A percentile compares a stretch with the other conserved stretches of the same genome.
Evolutionary conservation across 92 coral and sea anemone genomes (phyloP).

Genomic region (Anthopleura xanthogrammica): DNA sequence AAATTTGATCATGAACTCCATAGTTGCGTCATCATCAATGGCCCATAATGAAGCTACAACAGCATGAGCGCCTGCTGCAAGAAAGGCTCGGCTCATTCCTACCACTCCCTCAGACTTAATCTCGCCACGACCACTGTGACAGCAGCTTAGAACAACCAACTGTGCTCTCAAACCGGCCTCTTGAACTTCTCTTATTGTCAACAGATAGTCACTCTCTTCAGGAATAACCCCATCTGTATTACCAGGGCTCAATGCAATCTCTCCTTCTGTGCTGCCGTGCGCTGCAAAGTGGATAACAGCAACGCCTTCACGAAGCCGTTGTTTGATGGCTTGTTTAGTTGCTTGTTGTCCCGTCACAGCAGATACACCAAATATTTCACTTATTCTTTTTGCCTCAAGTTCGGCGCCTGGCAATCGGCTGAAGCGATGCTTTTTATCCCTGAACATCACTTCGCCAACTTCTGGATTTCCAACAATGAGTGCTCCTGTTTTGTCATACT

Average conservation of each 20-base stretch:
- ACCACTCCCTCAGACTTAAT: too few species aligned
- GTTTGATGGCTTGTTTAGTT: constrained; percentile 24
- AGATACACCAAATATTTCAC: constrained; percentile 13
- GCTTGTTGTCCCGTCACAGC: constrained; percentile 25
- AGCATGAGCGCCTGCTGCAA: constrained; percentile 35
- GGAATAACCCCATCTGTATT: constrained; percentile 5
- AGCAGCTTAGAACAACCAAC: constrained; percentile 8
- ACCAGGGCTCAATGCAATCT: constrained; percentile 14
- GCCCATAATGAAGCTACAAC: background rate
- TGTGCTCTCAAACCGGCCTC: constrained; percentile 14
- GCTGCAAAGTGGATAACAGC: constrained; percentile 19
- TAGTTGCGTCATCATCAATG: constrained; percentile 27
- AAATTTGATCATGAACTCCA: constrained; percentile 25
- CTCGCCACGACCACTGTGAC: too few species aligned
- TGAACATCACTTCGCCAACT: constrained; percentile 21
- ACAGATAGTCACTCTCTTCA: constrained; percentile 23
- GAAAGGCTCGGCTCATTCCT: too few species aligned
- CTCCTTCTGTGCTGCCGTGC: constrained; percentile 24
- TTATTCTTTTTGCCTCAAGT: constrained; percentile 18
- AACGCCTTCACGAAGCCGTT: constrained; percentile 8
- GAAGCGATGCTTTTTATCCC: background rate
- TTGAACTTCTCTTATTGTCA: constrained; percentile 27
- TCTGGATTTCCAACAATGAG: constrained; percentile 46
- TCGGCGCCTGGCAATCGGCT: constrained; percentile 12
- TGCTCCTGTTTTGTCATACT: background rate